These are phyloP conservation scores for Cirrhinus molitorella DNA, from an alignment of 2,797 vertebrate species.

Conservation along the genomic window DNA sequence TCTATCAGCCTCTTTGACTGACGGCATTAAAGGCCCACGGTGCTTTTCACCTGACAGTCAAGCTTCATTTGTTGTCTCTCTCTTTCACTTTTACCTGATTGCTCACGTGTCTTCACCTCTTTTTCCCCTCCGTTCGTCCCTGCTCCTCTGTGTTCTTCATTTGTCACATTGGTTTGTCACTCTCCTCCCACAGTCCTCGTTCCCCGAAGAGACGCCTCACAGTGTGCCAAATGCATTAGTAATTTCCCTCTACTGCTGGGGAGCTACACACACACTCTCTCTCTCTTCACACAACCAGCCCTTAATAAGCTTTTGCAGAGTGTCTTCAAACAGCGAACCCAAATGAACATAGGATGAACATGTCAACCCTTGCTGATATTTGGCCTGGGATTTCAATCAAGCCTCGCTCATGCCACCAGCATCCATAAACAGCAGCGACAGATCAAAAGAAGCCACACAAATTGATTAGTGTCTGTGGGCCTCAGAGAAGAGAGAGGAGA, in stretches of 20 bases:
- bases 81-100: conserved; percentile 8
- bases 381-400: conserved; percentile 41
- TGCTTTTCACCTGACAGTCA: conserved; percentile 65
- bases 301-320: conserved; percentile 40
- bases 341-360: conserved; percentile 42
- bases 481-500: conserved; percentile 32
- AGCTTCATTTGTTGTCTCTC: conserved; percentile 50
- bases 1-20: conserved; percentile 43
- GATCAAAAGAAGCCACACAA: conserved; percentile 51
- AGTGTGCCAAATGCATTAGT: conserved; percentile 53
- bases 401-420: conserved; percentile 31
- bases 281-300: conserved; percentile 14
- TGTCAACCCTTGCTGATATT: conserved; percentile 41
- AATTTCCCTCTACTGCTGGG: conserved; percentile 42
- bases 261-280: conserved; percentile 3
- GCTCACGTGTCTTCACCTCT: neutral
- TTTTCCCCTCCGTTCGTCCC: conserved; percentile 13
- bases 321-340: conserved; percentile 42
- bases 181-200: conserved; percentile 41
- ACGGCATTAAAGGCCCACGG: conserved; percentile 55
- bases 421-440: conserved; percentile 38
- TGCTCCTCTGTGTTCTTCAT: conserved; percentile 22
- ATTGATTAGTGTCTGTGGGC: conserved; percentile 49
- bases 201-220: conserved; percentile 47
- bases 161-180: conserved; percentile 53